These are phyloP conservation scores for Pteria penguin DNA, from an alignment of 2,888 invertebrate genomes.

Conservation along the genomic window DNA sequence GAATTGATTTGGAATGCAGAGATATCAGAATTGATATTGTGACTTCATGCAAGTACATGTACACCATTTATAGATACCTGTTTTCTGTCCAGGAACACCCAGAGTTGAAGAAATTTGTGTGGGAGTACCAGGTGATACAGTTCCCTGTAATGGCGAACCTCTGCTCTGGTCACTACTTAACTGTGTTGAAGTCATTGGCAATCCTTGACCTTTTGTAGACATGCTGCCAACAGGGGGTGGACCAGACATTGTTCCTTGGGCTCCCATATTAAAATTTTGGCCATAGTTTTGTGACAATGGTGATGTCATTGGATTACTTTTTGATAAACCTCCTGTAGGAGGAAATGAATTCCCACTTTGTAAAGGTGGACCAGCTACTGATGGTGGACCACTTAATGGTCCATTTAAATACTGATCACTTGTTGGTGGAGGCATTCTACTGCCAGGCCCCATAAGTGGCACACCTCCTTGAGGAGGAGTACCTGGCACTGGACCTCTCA, in stretches of 20 bases:
- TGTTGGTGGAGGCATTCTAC: background rate
- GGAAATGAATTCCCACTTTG: background rate
- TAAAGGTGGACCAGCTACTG: background rate
- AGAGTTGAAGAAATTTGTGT: background rate
- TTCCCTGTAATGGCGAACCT: background rate
- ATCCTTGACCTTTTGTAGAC: background rate
- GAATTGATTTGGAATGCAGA: too few species aligned
- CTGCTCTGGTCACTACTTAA: background rate
- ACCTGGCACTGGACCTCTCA: conserved; percentile 4
- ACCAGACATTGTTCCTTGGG: background rate
- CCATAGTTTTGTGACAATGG: background rate
- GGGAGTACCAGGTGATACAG: too few species aligned
- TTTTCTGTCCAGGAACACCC: background rate
- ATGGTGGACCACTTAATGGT: conserved; percentile 11
- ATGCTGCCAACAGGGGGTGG: background rate
- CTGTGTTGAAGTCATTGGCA: background rate
- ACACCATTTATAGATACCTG: too few species aligned
- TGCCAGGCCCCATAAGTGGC: background rate
- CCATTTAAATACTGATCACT: conserved; percentile 1
- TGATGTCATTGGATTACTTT: background rate
- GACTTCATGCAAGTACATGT: too few species aligned
- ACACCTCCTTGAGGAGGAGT: background rate
- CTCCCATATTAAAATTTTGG: background rate
- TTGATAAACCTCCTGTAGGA: background rate
- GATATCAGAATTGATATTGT: too few species aligned